These are phyloP conservation scores for Muscicapa comitata DNA, from an alignment of 2,797 vertebrate genomes.

Conservation along the genomic window DNA sequence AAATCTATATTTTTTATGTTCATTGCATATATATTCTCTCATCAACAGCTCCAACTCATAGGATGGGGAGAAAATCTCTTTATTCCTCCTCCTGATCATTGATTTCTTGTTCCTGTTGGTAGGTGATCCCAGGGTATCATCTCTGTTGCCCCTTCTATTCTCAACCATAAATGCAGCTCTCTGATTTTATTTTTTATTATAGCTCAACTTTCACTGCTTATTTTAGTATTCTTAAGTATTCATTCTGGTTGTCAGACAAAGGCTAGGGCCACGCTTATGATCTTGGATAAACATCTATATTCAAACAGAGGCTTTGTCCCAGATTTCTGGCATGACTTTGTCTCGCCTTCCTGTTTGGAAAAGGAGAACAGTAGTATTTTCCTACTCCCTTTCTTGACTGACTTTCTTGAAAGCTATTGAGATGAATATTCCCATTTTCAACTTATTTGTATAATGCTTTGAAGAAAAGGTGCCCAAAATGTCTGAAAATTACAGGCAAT, in stretches of 20 bases:
- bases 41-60: conserved; percentile 20
- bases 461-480: background rate
- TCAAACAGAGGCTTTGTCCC: background rate
- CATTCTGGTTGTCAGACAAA: background rate
- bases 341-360: background rate
- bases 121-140: background rate
- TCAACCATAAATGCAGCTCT: background rate
- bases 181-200: background rate
- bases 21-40: conserved; percentile 7
- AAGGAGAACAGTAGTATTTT: background rate
- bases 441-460: background rate
- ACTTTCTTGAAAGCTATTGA: background rate
- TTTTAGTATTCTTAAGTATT: background rate
- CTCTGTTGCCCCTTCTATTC: background rate
- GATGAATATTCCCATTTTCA: background rate
- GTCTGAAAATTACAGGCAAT: background rate
- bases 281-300: background rate
- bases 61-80: background rate
- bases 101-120: conserved; percentile 2
- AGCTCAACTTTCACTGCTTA: background rate
- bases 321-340: background rate
- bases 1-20: conserved; percentile 73
- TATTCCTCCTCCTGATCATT: background rate
- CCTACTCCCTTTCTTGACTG: background rate
- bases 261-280: background rate